These are phyloP conservation scores for Lacanobia oleracea DNA, from an alignment of 2,888 invertebrate genomes.

Conservation along the genomic window DNA sequence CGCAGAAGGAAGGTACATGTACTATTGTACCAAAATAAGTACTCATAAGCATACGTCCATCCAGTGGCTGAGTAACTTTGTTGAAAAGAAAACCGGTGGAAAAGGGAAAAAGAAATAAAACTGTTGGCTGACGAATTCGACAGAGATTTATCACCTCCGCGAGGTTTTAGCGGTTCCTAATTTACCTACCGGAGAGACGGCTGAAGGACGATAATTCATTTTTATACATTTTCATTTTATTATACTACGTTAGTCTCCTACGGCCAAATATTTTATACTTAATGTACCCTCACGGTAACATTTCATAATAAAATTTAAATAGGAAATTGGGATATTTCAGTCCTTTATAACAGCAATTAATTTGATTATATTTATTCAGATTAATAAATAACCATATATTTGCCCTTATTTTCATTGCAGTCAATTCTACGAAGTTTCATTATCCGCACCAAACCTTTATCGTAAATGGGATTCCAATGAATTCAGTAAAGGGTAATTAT, in stretches of 20 bases:
- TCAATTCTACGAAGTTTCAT: conserved; percentile 4
- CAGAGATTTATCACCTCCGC: conserved; percentile 83
- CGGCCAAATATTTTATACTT: conserved; percentile 39
- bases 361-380: conserved; percentile 15
- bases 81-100: conserved; percentile 75
- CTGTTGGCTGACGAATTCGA: conserved; percentile 85
- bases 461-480: conserved; percentile 14
- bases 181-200: conserved; percentile 76
- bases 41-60: conserved; percentile 58
- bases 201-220: conserved; percentile 72
- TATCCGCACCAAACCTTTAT: conserved; percentile 7
- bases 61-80: conserved; percentile 76
- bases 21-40: not conserved
- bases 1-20: conserved; percentile 11
- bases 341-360: conserved; percentile 16
- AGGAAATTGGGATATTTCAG: not conserved
- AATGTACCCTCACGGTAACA: conserved; percentile 14
- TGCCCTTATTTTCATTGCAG: conserved; percentile 9
- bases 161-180: conserved; percentile 82
- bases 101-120: conserved; percentile 81
- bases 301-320: conserved; percentile 39
- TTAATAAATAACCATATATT: conserved; percentile 16
- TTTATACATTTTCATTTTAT: conserved; percentile 68
- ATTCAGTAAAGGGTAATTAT: conserved; percentile 24
- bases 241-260: conserved; percentile 53